Evolutionary conservation across 37 sponge, comb jelly and placozoan species (phyloP).

Genomic region (Chondrilla cf. caribensis): DNA sequence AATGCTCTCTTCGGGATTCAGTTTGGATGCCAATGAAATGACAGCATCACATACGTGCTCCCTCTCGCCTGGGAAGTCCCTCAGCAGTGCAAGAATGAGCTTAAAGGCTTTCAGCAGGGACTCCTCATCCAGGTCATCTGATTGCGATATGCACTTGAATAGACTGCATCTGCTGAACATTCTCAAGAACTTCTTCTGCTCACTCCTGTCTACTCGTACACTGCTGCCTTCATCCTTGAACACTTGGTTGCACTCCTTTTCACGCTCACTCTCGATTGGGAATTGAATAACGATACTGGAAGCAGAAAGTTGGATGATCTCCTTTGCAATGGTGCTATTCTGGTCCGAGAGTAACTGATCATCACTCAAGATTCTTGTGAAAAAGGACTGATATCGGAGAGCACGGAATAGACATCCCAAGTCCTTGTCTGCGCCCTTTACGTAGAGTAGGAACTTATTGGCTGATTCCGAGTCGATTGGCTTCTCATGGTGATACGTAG

Average conservation of each 20-base stretch:
- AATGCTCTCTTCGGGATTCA: background rate
- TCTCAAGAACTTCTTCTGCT: background rate
- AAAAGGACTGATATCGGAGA: no score
- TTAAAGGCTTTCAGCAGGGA: background rate
- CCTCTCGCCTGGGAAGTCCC: background rate
- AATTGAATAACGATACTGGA: background rate
- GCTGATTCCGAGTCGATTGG: background rate
- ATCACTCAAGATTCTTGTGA: background rate
- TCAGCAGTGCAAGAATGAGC: background rate
- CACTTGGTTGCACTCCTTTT: background rate
- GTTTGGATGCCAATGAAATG: background rate
- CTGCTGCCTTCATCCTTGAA: background rate
- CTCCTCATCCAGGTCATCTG: background rate
- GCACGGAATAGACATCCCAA: no score
- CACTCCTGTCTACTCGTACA: background rate
- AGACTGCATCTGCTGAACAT: background rate
- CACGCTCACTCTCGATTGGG: conserved; percentile 1
- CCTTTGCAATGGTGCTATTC: background rate
- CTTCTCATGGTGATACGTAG: background rate
- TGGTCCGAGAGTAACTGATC: no score
- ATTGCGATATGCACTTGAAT: background rate
- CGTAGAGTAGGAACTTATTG: background rate
- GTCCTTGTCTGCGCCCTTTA: background rate
- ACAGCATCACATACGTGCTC: background rate
- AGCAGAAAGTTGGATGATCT: background rate